A percentile compares a stretch with the other conserved stretches of the same genome.
These are phyloP conservation scores for Ommatoiulus sabulosus DNA, from an alignment of 2,888 invertebrate species.

Conservation along the genomic window DNA sequence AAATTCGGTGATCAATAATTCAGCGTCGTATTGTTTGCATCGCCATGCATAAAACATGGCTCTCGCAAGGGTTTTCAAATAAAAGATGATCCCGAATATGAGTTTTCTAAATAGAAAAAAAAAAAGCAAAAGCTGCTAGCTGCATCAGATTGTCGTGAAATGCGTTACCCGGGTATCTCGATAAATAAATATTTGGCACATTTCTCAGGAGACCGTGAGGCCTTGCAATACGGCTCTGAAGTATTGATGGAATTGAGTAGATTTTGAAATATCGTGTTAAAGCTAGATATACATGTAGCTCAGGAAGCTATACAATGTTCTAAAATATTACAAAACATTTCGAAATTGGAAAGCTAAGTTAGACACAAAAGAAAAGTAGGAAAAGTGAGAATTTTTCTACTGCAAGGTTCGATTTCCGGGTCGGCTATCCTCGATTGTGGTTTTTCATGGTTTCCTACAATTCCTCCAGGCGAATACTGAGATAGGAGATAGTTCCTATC, in stretches of 20 bases:
- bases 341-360: too few relatives aligned
- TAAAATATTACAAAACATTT: too few relatives aligned
- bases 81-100: constrained; percentile 5
- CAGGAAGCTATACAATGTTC: too few relatives aligned
- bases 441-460: too few relatives aligned
- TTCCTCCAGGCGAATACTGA: too few relatives aligned
- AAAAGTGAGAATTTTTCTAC: too few relatives aligned
- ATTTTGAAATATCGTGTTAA: neutral
- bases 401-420: too few relatives aligned
- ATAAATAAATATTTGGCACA: constrained; percentile 24
- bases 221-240: neutral
- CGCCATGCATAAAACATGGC: constrained; percentile 40
- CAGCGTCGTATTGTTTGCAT: constrained; percentile 17
- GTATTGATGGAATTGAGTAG: neutral
- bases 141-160: constrained; percentile 30
- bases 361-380: too few relatives aligned
- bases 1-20: constrained; percentile 46
- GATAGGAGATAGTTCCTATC: too few relatives aligned
- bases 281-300: too few relatives aligned
- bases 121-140: neutral
- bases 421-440: too few relatives aligned
- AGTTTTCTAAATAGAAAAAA: constrained; percentile 37
- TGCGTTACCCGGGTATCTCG: constrained; percentile 14
- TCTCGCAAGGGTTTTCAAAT: neutral
- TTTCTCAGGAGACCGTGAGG: neutral